phyloP scores from a whole-genome alignment of 2,113 vertebrate species.

The Oncorhynchus masou region DNA sequence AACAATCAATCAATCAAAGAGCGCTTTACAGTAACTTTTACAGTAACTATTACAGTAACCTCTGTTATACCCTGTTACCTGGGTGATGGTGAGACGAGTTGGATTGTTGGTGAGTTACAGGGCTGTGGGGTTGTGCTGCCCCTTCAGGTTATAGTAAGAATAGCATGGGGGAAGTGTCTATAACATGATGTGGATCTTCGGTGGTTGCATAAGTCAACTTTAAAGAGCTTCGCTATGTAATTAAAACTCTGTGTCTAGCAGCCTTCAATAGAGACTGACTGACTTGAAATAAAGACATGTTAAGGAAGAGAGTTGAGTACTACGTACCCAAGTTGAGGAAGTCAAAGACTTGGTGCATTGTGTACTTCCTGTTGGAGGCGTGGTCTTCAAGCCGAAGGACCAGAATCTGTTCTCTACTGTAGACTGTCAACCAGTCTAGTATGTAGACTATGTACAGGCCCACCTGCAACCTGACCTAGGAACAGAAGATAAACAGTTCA shows the following conservation, averaged over 20 bases:
- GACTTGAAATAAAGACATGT: no score
- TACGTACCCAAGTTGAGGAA: conserved; percentile 87
- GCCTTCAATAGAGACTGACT: neutral
- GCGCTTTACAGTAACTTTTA: no score
- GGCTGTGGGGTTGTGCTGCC: neutral
- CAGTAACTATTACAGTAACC: no score
- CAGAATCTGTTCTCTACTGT: conserved; percentile 85
- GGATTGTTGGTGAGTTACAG: neutral
- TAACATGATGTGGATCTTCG: neutral
- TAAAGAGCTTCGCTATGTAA: neutral
- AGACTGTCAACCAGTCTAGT: conserved; percentile 70
- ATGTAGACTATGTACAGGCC: conserved; percentile 79
- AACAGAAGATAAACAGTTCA: conserved; percentile 54
- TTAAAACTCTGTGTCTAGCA: neutral
- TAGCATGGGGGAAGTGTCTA: no score
- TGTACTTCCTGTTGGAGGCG: conserved; percentile 84
- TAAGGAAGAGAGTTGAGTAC: neutral
- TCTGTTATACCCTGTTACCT: no score
- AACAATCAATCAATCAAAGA: no score
- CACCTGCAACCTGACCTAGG: no score
- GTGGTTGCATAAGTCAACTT: neutral
- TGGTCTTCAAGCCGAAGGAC: conserved; percentile 94
- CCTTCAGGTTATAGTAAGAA: neutral
- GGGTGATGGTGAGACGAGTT: no score
- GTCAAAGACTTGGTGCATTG: conserved; percentile 89